Evolutionary conservation across 2,888 invertebrate species (phyloP), one percentile per base, ranked within the genome.

Genomic region (Drosophila kuntzei): DNA sequence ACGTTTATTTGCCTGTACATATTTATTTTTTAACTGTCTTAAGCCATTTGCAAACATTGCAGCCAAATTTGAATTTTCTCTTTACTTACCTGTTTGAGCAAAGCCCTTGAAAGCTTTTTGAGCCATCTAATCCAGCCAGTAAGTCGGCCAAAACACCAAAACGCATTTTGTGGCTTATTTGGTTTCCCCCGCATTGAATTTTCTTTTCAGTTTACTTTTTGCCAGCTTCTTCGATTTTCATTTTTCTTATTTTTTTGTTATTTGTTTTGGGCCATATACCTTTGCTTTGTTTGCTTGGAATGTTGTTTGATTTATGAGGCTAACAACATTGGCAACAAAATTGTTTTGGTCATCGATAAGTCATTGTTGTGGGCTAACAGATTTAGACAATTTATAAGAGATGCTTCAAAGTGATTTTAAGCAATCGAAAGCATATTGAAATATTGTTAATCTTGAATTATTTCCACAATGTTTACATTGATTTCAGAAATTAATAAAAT

Each of bases 151-250:
- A 54, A 41, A 74, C 66, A 77, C 69, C 61, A 67, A 79, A 83
- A 80, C 72, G 73, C 79, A 81, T 79, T 80, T 84, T 81, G 81
- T 71, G 81, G 81, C 67, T 84, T 70, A 47, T 71, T 72, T 60
- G 80, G 80, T 63, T 83, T 75, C 44, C 59, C 46, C 46, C 12
- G 11, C 39, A 8, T 6, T n/a, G 14, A 39, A 25, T 49, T 22
- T 32, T 32, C 18, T 50, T 29, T 70, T 44, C 44, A 29, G 20
- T 43, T 60, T 63, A 59, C 43, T 59, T 18, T 71, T 55, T 20
- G 18, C 3, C 27, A 37, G 2, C 20, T 27, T 29, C 8, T 29
- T n/a, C n/a, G n/a, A n/a, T n/a, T n/a, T n/a, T n/a, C n/a, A n/a
- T n/a, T n/a, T n/a, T n/a, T 39, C 22, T 9, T 9, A 41, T 36